Conservation (phyloP, 2,113 vertebrate genomes). For the Aplodontia rufa region DNA sequence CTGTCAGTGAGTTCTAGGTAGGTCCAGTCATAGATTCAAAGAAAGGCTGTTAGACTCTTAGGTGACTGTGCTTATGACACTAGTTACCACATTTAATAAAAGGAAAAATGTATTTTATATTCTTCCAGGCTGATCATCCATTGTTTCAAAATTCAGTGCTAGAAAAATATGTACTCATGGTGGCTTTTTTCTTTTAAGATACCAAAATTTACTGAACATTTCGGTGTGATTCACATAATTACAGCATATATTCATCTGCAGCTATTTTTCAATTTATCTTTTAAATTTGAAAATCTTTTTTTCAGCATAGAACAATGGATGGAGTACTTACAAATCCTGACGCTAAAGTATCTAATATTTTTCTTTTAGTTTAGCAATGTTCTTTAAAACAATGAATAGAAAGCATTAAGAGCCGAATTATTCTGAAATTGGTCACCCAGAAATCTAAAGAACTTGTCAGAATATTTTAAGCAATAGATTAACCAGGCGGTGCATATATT, state of each 20-base stretch:
- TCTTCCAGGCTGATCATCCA: background rate
- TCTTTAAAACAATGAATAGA: constrained; percentile 18
- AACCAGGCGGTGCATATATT: constrained; percentile 45
- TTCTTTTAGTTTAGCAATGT: constrained; percentile 9
- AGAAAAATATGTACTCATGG: background rate
- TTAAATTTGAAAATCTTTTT: constrained; percentile 57
- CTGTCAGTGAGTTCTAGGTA: background rate
- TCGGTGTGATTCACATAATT: background rate
- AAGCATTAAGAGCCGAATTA: constrained; percentile 29
- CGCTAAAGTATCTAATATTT: constrained; percentile 47
- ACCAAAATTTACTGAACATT: background rate
- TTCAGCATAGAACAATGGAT: background rate
- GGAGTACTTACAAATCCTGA: constrained; percentile 49
- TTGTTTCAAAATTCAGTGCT: background rate
- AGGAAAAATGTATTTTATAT: background rate
- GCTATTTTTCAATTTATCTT: constrained; percentile 30
- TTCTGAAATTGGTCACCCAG: constrained; percentile 36
- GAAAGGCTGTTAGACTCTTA: background rate
- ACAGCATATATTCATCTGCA: background rate
- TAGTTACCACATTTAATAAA: background rate
- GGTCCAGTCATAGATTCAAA: background rate
- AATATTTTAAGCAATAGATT: constrained; percentile 50
- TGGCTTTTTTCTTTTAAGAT: background rate
- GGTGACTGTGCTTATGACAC: background rate
- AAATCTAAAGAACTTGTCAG: constrained; percentile 46